Percentiles rank a stretch among this genome's conserved stretches.
Conservation (phyloP, 2,888 invertebrate genomes). For the Tenodera sinensis region DNA sequence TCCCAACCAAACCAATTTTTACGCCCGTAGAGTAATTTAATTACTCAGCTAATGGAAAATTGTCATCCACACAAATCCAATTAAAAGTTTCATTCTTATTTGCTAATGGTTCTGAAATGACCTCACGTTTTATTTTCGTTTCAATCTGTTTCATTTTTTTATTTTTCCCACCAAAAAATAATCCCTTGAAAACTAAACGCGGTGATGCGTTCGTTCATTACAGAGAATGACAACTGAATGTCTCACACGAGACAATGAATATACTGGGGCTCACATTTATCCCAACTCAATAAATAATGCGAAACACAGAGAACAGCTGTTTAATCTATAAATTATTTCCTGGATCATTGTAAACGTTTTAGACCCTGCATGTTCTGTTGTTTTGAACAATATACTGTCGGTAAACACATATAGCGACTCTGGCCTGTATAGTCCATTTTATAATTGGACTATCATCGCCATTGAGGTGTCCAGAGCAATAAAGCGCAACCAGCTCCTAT, state of each 20-base stretch:
- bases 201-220: background rate
- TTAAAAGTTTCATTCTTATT: background rate
- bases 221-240: background rate
- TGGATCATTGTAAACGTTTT: no score
- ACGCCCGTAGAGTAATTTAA: background rate
- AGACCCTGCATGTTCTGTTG: no score
- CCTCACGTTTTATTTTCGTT: background rate
- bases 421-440: no score
- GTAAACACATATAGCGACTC: no score
- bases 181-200: background rate
- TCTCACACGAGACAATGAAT: background rate
- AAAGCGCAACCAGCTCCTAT: no score
- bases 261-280: background rate
- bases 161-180: background rate
- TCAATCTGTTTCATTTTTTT: background rate
- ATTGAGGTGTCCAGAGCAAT: no score
- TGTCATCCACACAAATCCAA: background rate
- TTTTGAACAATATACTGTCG: no score
- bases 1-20: background rate
- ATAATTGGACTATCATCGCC: no score
- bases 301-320: no score
- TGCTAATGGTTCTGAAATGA: background rate
- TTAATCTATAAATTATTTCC: no score
- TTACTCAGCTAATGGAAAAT: background rate
- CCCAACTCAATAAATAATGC: no score